These are phyloP conservation scores for Calephelis virginiensis DNA, from an alignment of 1,140 invertebrate species.

Conservation along the genomic window DNA sequence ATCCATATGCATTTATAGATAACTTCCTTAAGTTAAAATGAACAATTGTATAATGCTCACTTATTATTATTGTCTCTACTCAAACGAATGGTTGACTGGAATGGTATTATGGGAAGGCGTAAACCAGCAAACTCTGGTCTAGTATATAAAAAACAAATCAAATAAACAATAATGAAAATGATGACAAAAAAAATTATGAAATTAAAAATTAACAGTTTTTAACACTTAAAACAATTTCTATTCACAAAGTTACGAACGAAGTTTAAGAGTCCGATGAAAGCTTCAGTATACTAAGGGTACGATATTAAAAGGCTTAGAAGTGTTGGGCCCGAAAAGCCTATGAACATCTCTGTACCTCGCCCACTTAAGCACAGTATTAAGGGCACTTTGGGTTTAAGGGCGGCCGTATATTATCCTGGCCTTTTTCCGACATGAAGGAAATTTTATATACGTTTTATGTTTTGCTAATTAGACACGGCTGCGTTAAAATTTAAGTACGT, in stretches of 20 bases:
- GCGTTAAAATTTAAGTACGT: slow-evolving; percentile 44
- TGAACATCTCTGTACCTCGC: slow-evolving; percentile 70
- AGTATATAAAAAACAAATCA: too few relatives aligned
- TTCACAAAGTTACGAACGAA: slow-evolving; percentile 54
- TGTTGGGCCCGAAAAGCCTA: slow-evolving; percentile 73
- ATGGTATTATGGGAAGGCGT: too few relatives aligned
- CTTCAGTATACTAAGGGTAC: slow-evolving; percentile 43
- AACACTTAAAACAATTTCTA: slow-evolving; percentile 42
- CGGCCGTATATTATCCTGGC: slow-evolving; percentile 63
- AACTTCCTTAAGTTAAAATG: too few relatives aligned
- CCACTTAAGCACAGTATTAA: slow-evolving; percentile 76
- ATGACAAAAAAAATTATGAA: neutral
- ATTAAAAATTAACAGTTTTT: neutral
- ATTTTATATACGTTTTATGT: slow-evolving; percentile 52
- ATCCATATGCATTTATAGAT: too few relatives aligned
- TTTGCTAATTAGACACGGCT: slow-evolving; percentile 41
- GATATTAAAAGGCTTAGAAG: slow-evolving; percentile 76
- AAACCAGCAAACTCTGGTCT: too few relatives aligned
- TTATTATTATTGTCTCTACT: too few relatives aligned
- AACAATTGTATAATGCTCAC: too few relatives aligned
- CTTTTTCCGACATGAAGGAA: slow-evolving; percentile 47
- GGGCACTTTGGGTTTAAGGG: slow-evolving; percentile 67
- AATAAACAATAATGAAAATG: too few relatives aligned
- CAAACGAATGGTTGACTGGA: too few relatives aligned
- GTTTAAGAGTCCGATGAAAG: slow-evolving; percentile 54